Evolutionary conservation across 2,888 invertebrate genomes (phyloP), one percentile per base, ranked within the genome.

Genomic region (Apotomis capreana): DNA sequence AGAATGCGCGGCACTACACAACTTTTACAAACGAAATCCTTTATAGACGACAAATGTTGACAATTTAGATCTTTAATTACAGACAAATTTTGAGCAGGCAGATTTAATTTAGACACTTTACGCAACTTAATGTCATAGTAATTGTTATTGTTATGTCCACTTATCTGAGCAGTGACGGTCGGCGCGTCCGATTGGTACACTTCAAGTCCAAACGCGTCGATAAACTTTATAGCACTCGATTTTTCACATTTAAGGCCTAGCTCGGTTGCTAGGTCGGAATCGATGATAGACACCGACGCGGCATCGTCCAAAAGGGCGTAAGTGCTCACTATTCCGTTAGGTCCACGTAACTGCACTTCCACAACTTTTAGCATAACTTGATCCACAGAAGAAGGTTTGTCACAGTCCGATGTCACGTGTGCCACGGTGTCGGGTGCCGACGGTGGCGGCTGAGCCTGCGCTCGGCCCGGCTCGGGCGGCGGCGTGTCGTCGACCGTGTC

Each of bases 161-260:
- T 40, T 40, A 40, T 61, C 9, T 51, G 5, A 26, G 51, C 62
- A 62, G 37, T 54, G 0, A 62, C 69, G 13, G n/a, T 69, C 15
- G 69, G 69, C 4, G 69, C 62, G 54, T 69, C 69, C 46, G 69
- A 57, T 55, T 69, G 69, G 8, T 46, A 63, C 15, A 69, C 62
- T 40, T 69, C 69, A 3, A 69, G 62, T 10, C 69, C 69, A 55
- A 63, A 69, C 46, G 69, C 58, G 8, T 63, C 62, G 13, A 69
- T 51, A 9, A 69, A 63, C 46, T 62, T 63, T 40, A 40, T 40
- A 40, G 40, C 40, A 40, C 40, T 40, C 40, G 40, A 40, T 15
- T 15, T n/a, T 55, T 70, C 46, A 36, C 58, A 13, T 6, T 46
- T 26, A 3, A 70, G 40, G 40, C 40, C 40, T 6, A 40, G 51